Conservation (phyloP, 1,140 invertebrate genomes). For the Drosophila triauraria region DNA sequence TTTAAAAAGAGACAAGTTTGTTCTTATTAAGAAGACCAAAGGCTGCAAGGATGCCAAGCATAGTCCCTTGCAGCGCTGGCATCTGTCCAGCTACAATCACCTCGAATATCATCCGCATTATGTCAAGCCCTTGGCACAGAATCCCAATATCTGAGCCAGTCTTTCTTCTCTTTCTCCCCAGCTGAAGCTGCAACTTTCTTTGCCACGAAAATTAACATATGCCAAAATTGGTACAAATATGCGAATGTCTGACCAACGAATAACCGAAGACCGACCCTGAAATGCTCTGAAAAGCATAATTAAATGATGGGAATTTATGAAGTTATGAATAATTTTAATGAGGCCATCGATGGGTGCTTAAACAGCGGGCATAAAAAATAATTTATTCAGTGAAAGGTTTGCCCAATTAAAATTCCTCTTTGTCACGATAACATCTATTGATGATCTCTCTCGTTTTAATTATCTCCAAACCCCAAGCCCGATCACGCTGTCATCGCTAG, state of each 20-base stretch:
- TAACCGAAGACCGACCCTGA: conserved; percentile 1
- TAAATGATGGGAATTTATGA: no score
- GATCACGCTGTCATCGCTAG: conserved; percentile 41
- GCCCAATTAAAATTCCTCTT: conserved; percentile 15
- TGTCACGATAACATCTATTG: conserved; percentile 3
- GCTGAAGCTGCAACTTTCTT: conserved; percentile 61
- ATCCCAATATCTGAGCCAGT: conserved; percentile 57
- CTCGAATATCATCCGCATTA: conserved; percentile 62
- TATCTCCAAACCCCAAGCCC: not conserved
- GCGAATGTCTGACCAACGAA: conserved; percentile 32
- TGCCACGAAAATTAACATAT: conserved; percentile 55
- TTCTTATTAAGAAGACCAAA: conserved; percentile 11
- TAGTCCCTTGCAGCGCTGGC: conserved; percentile 45
- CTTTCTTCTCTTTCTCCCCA: conserved; percentile 9
- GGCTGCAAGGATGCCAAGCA: conserved; percentile 17
- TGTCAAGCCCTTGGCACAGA: conserved; percentile 52
- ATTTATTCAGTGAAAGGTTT: conserved; percentile 33
- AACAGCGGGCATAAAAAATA: conserved; percentile 1
- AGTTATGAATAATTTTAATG: conserved; percentile 4
- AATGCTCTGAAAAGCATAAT: conserved; percentile 8
- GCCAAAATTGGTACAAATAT: conserved; percentile 60
- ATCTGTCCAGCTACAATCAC: conserved; percentile 51
- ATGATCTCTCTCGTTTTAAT: conserved; percentile 23
- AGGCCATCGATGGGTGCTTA: not conserved
- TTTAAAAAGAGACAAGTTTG: conserved; percentile 13